Percentiles rank a stretch among this genome's conserved stretches.
phyloP scores from a whole-genome alignment of 2,888 invertebrate species.

The Adineta ricciae region DNA sequence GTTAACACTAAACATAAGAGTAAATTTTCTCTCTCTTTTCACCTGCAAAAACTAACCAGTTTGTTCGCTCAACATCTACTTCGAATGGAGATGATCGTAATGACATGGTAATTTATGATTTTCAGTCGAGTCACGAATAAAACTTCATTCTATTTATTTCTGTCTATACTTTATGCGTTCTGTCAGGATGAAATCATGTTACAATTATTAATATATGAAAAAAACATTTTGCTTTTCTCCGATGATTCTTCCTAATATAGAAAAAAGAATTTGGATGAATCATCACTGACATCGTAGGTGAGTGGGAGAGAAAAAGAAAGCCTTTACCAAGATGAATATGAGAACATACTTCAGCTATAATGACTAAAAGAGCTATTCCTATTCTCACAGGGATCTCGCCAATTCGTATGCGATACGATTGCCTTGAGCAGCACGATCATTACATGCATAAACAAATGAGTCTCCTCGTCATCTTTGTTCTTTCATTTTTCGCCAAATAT shows the following conservation, averaged over 20 bases:
- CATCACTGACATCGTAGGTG: neutral
- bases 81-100: neutral
- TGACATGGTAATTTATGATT: neutral
- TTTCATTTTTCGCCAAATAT: neutral
- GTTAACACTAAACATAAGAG: neutral
- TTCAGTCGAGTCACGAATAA: neutral
- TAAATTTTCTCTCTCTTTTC: neutral
- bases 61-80: neutral
- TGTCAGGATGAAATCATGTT: neutral
- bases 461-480: neutral
- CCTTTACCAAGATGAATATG: neutral
- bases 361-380: neutral
- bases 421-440: neutral
- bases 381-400: neutral
- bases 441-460: neutral
- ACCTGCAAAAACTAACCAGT: neutral
- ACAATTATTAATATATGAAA: neutral
- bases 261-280: neutral
- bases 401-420: neutral
- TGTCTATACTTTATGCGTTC: neutral
- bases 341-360: neutral
- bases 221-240: neutral
- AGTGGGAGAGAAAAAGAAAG: neutral
- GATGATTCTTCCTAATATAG: neutral
- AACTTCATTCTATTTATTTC: neutral